Evolutionary conservation across 1,140 invertebrate genomes (phyloP), one percentile per base, ranked within the genome.

Genomic region (Adelges cooleyi): DNA sequence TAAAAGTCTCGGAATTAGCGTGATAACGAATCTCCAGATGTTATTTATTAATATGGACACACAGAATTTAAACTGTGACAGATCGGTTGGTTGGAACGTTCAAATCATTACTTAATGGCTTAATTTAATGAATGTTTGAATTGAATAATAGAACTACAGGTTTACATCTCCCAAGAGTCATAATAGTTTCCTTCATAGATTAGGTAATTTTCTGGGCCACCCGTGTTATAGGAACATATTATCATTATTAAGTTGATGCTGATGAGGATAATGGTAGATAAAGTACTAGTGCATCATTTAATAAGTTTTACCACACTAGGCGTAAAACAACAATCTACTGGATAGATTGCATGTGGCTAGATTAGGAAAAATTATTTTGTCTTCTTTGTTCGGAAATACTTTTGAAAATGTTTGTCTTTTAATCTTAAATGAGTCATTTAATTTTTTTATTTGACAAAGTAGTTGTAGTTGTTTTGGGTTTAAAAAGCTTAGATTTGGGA

Each of bases 181-280:
- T 90, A 80, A 92, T 91, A 1, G 86, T 88, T 79, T 90, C 88
- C 87, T 90, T 87, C 87, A 91, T 90, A 48, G 87, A 83, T 74
- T 86, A 87, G 2, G 85, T 82, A 82, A 90, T 85, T 73, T 86
- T 84, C 71, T 89, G 86, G 6, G 88, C 84, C 0, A 87, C 90
- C 70, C 87, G 85, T 0, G 87, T 91, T 56, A 91, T 90, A 1
- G 89, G 9, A 87, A 90, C 86, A 90, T n/a, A n/a, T n/a, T 89
- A 69, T 79, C 67, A 11, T 65, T 62, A 65, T 65, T 67, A 49
- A 54, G 54, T 9, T 49, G 38, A 44, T 38, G 38, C n/a, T 54
- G 66, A 25, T 62, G 56, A 20, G 56, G 13, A 42, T 62, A 9
- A 33, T 42, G n/a, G 56, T 6, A 1, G 56, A 62, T 46, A 42